Base-by-base conservation (phyloP, 2,888 invertebrate species). In the Siphonodentalium dalli region DNA sequence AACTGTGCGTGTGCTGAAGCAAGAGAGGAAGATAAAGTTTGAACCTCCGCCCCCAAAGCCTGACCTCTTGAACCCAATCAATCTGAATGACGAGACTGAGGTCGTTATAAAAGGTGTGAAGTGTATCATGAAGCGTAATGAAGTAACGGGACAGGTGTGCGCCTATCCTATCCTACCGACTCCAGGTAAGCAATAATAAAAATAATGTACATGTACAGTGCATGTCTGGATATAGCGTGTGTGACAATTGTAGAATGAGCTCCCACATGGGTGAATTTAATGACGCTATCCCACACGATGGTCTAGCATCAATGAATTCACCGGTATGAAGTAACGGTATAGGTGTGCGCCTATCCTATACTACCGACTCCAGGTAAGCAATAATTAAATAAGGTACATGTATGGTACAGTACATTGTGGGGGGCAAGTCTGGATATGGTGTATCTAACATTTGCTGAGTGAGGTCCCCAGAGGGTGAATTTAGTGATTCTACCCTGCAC, bases 281-380 rank as follows among this genome's bases (percentile, higher is more conserved):
- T n/a, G n/a, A n/a, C n/a, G n/a, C n/a, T n/a, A n/a, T n/a, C n/a
- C n/a, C n/a, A n/a, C n/a, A n/a, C n/a, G n/a, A n/a, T n/a, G n/a
- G n/a, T n/a, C n/a, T n/a, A n/a, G n/a, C n/a, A n/a, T n/a, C n/a
- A n/a, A n/a, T n/a, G n/a, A n/a, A n/a, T n/a, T n/a, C n/a, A n/a
- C n/a, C 69, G 78, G 9, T 74, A 81, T 51, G 72, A 75, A 3
- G 72, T 75, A n/a, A 78, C 77, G 0, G 77, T 77, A 3, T 73
- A 78, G 58, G 66, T 82, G 29, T 74, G 77, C 64, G 82, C 82
- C 5, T 82, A 80, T 52, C 82, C 82, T 8, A 58, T 81, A 26
- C 52, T 73, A 18, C 65, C 72, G n/a, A 53, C 66, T 20, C 54
- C 57, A 49, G 68, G 70, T 66, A 52, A 48, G 44, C 24, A 2